Conservation (phyloP, 2,797 vertebrate genomes). For the Smutsia gigantea region DNA sequence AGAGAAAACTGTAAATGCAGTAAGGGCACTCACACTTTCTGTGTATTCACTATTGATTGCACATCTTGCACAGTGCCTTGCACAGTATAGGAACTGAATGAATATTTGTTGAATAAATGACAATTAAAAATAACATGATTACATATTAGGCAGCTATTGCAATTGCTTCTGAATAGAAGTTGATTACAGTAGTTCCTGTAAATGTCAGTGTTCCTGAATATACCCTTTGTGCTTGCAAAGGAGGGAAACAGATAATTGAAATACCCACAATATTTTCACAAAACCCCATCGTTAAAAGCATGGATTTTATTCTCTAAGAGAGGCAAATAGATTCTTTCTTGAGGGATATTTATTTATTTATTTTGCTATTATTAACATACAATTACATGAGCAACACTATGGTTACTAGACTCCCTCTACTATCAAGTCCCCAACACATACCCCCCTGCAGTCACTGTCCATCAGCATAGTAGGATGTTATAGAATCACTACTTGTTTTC, state of each 20-base stretch:
- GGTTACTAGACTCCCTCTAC: too few species aligned
- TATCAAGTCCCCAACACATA: too few species aligned
- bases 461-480: too few species aligned
- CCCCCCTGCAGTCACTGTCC: too few species aligned
- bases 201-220: not conserved
- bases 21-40: not conserved
- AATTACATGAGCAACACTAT: too few species aligned
- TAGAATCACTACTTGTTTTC: too few species aligned
- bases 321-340: not conserved
- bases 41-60: not conserved
- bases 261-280: not conserved
- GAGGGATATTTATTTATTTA: not conserved
- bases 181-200: not conserved
- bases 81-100: not conserved
- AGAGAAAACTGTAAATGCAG: not conserved
- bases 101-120: not conserved
- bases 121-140: not conserved
- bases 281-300: not conserved
- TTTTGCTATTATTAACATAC: too few species aligned
- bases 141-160: not conserved
- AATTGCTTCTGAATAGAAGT: not conserved
- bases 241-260: not conserved
- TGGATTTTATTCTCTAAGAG: not conserved
- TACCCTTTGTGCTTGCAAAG: not conserved
- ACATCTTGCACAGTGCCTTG: not conserved